A percentile compares a stretch with the other conserved stretches of the same genome.
phyloP scores from a whole-genome alignment of 1,140 invertebrate species.

The Drosophila mayri region DNA sequence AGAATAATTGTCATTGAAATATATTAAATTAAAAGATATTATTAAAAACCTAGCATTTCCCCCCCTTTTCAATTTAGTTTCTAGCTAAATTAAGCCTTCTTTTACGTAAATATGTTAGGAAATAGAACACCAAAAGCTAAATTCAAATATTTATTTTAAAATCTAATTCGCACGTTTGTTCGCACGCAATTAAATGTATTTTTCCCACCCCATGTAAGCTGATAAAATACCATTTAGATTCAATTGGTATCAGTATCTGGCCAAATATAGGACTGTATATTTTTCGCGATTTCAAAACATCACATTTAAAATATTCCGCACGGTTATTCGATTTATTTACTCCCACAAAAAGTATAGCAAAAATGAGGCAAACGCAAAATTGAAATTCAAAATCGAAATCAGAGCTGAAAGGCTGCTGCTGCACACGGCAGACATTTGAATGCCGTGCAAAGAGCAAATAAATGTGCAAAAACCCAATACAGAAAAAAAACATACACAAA shows the following conservation, averaged over 20 bases:
- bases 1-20: too few species aligned
- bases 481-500: constrained; percentile 56
- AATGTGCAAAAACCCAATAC: constrained; percentile 15
- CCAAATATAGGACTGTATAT: constrained; percentile 33
- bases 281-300: constrained; percentile 10
- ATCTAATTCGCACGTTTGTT: constrained; percentile 14
- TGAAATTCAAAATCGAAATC: constrained; percentile 34
- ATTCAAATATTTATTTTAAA: constrained; percentile 14
- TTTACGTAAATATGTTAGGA: background rate
- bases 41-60: too few species aligned
- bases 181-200: background rate
- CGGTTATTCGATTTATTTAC: constrained; percentile 49
- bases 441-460: constrained; percentile 51
- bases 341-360: constrained; percentile 18
- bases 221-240: constrained; percentile 39
- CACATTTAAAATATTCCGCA: constrained; percentile 39
- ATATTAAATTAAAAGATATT: too few species aligned
- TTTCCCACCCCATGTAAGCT: constrained; percentile 23
- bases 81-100: too few species aligned
- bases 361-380: constrained; percentile 24
- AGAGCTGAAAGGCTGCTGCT: constrained; percentile 34
- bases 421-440: constrained; percentile 39
- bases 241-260: constrained; percentile 36
- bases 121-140: background rate
- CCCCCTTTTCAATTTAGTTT: background rate